Percentiles rank a stretch among this genome's conserved stretches.
Conservation (phyloP, 2,888 invertebrate species). For the Drosophila heteroneura region DNA sequence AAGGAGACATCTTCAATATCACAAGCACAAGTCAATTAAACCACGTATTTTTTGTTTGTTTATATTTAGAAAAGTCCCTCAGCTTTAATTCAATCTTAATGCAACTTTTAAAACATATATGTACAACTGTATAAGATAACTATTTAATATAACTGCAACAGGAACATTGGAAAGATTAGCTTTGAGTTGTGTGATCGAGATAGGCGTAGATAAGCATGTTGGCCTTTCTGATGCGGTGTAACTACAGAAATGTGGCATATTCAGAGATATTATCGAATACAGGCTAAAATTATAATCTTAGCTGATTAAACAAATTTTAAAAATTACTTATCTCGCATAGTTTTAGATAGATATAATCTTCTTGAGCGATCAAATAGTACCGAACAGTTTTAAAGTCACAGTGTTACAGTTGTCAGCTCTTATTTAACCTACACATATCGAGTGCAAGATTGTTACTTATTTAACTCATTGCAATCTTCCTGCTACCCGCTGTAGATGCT, state of each 20-base stretch:
- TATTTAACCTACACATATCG: background rate
- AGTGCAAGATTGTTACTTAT: background rate
- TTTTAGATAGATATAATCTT: background rate
- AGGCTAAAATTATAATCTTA: background rate
- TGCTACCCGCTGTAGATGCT: slow-evolving; percentile 57
- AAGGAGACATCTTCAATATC: background rate
- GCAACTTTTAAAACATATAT: background rate
- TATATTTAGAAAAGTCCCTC: background rate
- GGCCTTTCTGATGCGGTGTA: no score
- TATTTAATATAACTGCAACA: background rate
- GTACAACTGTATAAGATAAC: background rate
- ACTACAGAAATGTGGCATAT: background rate
- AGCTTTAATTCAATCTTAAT: background rate
- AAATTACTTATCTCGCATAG: background rate
- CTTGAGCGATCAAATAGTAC: background rate
- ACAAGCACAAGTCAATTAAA: background rate
- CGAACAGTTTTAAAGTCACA: background rate
- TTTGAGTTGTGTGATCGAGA: background rate
- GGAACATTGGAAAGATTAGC: background rate
- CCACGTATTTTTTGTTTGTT: background rate
- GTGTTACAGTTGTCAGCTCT: background rate
- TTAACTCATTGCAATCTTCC: background rate
- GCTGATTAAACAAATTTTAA: background rate
- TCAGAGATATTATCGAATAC: background rate
- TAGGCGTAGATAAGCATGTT: background rate